Evolutionary conservation across 2,797 vertebrate species (phyloP), one percentile per base, ranked within the genome.

Genomic region (Epinephelus malabaricus): DNA sequence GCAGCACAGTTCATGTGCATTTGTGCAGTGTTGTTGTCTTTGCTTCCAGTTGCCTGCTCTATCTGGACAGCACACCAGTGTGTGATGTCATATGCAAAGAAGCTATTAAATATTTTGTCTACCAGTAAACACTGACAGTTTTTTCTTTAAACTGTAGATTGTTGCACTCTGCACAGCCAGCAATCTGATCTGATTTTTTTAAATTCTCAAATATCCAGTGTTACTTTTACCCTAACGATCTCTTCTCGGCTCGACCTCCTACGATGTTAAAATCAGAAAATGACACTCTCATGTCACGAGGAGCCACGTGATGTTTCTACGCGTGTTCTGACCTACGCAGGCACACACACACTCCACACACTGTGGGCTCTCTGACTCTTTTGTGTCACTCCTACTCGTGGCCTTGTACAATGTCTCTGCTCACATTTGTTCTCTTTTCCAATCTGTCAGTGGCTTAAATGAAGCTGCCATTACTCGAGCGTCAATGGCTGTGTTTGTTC

Each of bases 311-410:
- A 19, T 58, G 4, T 61, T 58, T 50, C 43, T 69, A 0, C 43
- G 15, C 30, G 45, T 54, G 49, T 21, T 3, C 67, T 38, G 76
- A 76, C 67, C 58, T 66, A 27, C 45, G 5, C 60, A 2, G 2
- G 17, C 64, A 53, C 59, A 59, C 60, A 45, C 27, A 69, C 46
- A 9, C 54, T 30, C 64, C 47, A 54, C 54, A 43, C 73, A 72
- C 50, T 18, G 58, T 60, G 38, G 40, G 40, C 65, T 83, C 47
- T 38, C 59, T 58, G 38, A 67, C 34, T 86, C 74, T 60, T 54
- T 79, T 75, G 53, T 67, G 81, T 79, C 69, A 38, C 81, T 90
- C 89, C 88, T 56, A 86, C 89, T 84, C 73, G 17, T 67, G 78
- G 25, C 86, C 88, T 84, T 82, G 86, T 46, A 12, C 65, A 25